phyloP scores from a whole-genome alignment of 1,140 invertebrate species.

The Zelostemma sp. region DNA sequence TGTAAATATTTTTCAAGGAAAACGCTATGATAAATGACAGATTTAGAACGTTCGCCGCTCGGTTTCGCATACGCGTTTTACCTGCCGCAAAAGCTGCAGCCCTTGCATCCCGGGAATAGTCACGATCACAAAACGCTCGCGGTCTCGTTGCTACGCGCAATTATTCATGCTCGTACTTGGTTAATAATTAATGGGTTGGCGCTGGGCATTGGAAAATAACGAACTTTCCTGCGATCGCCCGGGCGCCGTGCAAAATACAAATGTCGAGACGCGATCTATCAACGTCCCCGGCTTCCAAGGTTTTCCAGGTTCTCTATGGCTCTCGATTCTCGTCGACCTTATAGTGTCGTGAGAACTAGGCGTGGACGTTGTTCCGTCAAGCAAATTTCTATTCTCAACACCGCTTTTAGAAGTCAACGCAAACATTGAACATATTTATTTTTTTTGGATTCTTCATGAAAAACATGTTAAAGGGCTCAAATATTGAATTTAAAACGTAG shows the following conservation, averaged over 20 bases:
- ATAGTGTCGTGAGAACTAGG: conserved; percentile 47
- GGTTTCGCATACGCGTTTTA: conserved; percentile 2
- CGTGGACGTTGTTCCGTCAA: conserved; percentile 18
- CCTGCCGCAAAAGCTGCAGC: background rate
- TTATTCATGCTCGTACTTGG: conserved; percentile 47
- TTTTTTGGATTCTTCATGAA: no score
- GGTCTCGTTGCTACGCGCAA: conserved; percentile 51
- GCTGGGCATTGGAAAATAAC: conserved; percentile 14
- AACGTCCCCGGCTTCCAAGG: conserved; percentile 29
- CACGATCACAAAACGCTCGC: conserved; percentile 29
- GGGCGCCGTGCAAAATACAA: conserved; percentile 22
- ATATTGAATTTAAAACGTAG: no score
- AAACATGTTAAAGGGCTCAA: no score
- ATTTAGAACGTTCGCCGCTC: conserved; percentile 56
- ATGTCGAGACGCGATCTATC: conserved; percentile 40
- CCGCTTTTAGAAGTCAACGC: no score
- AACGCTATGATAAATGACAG: conserved; percentile 45
- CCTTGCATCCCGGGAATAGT: conserved; percentile 23
- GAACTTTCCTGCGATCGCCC: conserved; percentile 14
- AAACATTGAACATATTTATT: no score
- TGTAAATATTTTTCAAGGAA: conserved; percentile 47
- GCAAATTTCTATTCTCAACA: background rate
- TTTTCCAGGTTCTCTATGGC: conserved; percentile 28
- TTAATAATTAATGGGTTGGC: conserved; percentile 48
- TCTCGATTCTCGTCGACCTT: conserved; percentile 21